Percentiles rank a stretch among this genome's conserved stretches.
These are phyloP conservation scores for Apteryx owenii DNA, from an alignment of 2,113 vertebrate genomes.

Conservation along the genomic window DNA sequence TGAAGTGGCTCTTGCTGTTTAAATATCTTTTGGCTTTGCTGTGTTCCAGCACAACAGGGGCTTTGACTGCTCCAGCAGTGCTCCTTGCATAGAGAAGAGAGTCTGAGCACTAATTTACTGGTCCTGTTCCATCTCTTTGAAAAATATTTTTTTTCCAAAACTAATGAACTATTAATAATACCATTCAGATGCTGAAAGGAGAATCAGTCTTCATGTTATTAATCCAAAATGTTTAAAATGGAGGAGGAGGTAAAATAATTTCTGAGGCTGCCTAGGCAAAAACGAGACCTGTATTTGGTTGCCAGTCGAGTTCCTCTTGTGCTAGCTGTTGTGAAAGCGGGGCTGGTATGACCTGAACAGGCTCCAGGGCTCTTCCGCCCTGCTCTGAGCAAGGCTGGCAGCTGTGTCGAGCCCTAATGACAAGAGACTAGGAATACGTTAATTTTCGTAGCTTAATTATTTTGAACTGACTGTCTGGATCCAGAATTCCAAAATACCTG, in stretches of 20 bases:
- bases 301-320: constrained; percentile 22
- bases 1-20: constrained; percentile 54
- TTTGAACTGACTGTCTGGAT: neutral
- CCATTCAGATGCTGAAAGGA: neutral
- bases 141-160: neutral
- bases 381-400: neutral
- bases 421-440: neutral
- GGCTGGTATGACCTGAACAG: neutral
- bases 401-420: neutral
- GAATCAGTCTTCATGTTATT: neutral
- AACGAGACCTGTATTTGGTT: neutral
- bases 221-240: neutral
- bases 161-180: neutral
- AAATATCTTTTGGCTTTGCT: constrained; percentile 28
- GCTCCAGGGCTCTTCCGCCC: neutral
- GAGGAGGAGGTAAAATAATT: constrained; percentile 19
- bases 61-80: neutral
- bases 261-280: neutral
- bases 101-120: neutral
- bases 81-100: neutral
- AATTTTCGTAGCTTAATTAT: neutral
- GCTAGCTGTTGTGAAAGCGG: constrained; percentile 24
- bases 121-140: neutral
- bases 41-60: neutral
- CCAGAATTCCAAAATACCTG: neutral